Evolutionary conservation across 2,113 vertebrate genomes (phyloP), one percentile per base, ranked within the genome.

Genomic region (Chamaea fasciata): DNA sequence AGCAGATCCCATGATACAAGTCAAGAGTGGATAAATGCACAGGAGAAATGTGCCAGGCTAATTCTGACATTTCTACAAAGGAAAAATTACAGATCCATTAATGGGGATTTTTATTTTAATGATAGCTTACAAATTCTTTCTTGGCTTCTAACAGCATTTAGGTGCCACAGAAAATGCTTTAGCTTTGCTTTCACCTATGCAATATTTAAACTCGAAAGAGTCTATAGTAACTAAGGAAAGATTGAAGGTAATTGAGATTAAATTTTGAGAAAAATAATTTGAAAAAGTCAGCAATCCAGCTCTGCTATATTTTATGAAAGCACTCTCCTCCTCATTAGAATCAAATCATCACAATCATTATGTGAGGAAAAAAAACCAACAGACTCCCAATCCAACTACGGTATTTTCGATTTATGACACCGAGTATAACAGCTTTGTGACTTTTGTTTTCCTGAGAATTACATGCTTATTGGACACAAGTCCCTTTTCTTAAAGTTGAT

Each of bases 351-450:
- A 27, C 3, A 79, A 49, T 60, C 18, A 60, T 73, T 74, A 81
- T 11, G 17, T 28, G 19, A 87, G 35, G 15, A 41, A 35, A 57
- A 83, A 52, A 4, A 0, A 3, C 4, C 4, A 13, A 37, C 4
- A 88, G 27, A 27, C 5, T 79, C 55, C 21, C 11, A 84, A 13
- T 62, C 22, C 6, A 37, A 83, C 33, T 39, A 13, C 6, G 42
- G 7, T 33, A 19, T 85, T 83, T 89, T 76, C 39, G 27, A 16
- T 73, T 84, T 67, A 31, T 52, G 50, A 49, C 18, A 53, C 15
- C 20, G 13, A 23, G 13, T 49, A 4, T 39, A 91, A 37, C 11
- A 75, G 3, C 13, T 26, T 67, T 60, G 15, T 15, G 18, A 53
- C 28, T 57, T 52, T 30, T 65, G 9, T 56, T 74, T 42, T 37